These are phyloP conservation scores for Geothlypis trichas DNA, from an alignment of 2,113 vertebrate genomes.

Conservation along the genomic window DNA sequence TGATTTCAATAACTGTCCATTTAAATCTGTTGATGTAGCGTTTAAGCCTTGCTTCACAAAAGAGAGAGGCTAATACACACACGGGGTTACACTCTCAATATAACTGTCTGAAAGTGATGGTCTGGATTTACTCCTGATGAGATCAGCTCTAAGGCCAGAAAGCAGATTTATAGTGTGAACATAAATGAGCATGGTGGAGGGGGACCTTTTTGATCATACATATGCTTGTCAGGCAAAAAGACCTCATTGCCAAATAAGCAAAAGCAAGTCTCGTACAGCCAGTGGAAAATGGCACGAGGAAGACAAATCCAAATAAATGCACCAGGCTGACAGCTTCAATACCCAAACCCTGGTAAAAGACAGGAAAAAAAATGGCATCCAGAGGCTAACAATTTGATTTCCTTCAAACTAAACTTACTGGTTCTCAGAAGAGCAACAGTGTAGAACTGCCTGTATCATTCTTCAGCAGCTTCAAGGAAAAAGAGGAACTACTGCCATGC, in stretches of 20 bases:
- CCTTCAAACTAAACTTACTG: neutral
- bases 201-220: conserved; percentile 71
- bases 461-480: neutral
- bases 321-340: neutral
- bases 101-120: conserved; percentile 72
- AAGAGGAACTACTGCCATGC: neutral
- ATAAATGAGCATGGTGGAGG: conserved; percentile 60
- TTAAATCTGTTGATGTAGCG: conserved; percentile 72
- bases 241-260: conserved; percentile 66
- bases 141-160: conserved; percentile 70
- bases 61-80: conserved; percentile 65
- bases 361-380: neutral
- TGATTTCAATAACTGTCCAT: conserved; percentile 72
- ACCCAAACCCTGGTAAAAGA: neutral
- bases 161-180: conserved; percentile 74
- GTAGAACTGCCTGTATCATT: conserved; percentile 23
- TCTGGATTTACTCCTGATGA: conserved; percentile 75
- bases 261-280: neutral
- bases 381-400: neutral
- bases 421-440: neutral
- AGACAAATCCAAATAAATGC: neutral
- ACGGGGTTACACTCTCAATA: conserved; percentile 70
- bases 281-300: conserved; percentile 38
- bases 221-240: conserved; percentile 74
- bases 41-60: conserved; percentile 68